Evolutionary conservation across 2,797 vertebrate genomes (phyloP).

Genomic region (Amniataba percoides): DNA sequence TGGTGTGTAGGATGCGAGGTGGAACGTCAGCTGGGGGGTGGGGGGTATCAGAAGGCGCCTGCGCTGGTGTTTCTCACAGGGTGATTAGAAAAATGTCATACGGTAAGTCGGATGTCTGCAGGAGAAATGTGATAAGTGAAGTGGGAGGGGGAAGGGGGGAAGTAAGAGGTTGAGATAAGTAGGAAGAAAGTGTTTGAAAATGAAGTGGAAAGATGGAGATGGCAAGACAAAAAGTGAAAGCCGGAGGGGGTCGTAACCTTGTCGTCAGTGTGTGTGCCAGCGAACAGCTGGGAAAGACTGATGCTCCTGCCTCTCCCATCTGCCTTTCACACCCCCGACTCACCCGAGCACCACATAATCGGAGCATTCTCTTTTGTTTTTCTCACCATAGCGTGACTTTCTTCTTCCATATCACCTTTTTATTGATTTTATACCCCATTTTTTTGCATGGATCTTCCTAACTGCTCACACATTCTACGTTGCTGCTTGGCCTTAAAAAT

Average conservation of each 20-base stretch:
- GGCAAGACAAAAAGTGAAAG: conserved; percentile 26
- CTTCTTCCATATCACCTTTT: not conserved
- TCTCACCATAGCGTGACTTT: not conserved
- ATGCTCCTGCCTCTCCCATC: conserved; percentile 58
- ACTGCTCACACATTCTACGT: not conserved
- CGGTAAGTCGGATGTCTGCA: not conserved
- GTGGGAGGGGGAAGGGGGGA: not conserved
- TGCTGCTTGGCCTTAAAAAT: not conserved
- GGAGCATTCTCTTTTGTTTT: conserved; percentile 14
- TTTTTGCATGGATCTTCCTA: not conserved
- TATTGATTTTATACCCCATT: not conserved
- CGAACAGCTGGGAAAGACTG: conserved; percentile 66
- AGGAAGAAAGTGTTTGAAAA: not conserved
- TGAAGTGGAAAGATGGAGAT: conserved; percentile 18
- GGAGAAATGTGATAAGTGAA: conserved; percentile 5
- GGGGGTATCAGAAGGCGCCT: not conserved
- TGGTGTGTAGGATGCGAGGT: not conserved
- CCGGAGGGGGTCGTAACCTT: conserved; percentile 52
- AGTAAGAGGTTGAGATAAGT: not conserved
- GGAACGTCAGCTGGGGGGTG: conserved; percentile 3
- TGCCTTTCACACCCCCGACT: conserved; percentile 37
- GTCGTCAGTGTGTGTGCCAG: conserved; percentile 54
- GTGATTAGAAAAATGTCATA: conserved; percentile 16
- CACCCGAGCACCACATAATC: conserved; percentile 26
- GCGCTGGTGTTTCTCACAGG: conserved; percentile 9